phyloP scores from a whole-genome alignment of 2,113 vertebrate species.

The Cavia porcellus region DNA sequence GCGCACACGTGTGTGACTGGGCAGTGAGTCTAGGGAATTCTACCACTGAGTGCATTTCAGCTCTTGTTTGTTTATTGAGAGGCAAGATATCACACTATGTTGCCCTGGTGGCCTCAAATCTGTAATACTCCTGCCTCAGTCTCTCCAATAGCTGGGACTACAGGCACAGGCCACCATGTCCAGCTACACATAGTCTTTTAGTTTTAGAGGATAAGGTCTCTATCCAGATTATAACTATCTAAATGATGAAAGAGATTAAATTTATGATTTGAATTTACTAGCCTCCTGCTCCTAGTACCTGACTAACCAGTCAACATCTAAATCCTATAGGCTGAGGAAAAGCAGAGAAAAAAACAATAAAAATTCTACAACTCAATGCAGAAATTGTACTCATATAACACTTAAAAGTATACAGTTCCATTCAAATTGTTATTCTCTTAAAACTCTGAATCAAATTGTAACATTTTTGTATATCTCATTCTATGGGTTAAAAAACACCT shows the following conservation, averaged over 20 bases:
- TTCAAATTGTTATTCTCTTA: background rate
- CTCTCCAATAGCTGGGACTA: background rate
- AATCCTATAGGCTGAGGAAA: background rate
- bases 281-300: background rate
- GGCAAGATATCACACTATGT: background rate
- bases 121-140: background rate
- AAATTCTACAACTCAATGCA: background rate
- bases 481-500: background rate
- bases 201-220: background rate
- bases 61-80: background rate
- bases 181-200: background rate
- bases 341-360: background rate
- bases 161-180: background rate
- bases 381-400: background rate
- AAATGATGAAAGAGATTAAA: background rate
- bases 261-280: constrained; percentile 15
- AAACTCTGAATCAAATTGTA: constrained; percentile 39
- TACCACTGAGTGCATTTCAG: background rate
- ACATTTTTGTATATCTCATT: constrained; percentile 40
- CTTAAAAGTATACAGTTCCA: background rate
- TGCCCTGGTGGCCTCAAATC: background rate
- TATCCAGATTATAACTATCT: background rate
- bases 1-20: too few relatives aligned
- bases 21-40: background rate
- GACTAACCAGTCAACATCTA: background rate